Evolutionary conservation across 2,113 vertebrate genomes (phyloP).

Genomic region (Chlorodrepanis virens): DNA sequence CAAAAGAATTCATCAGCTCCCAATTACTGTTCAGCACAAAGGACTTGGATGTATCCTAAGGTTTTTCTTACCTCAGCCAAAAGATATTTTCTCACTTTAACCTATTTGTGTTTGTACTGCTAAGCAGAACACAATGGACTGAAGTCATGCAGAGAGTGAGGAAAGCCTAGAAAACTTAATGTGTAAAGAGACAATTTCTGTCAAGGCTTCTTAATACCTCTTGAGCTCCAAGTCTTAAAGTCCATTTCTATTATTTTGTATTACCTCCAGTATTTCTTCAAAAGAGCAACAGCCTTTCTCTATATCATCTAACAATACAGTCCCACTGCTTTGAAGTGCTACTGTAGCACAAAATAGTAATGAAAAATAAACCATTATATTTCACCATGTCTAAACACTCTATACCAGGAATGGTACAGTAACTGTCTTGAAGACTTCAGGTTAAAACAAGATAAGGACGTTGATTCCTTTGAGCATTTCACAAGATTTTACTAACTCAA

Average conservation of each 20-base stretch:
- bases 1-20: conserved; percentile 7
- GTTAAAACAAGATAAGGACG: not conserved
- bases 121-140: not conserved
- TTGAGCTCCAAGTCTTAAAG: not conserved
- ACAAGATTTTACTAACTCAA: not conserved
- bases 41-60: not conserved
- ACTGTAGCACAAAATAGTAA: not conserved
- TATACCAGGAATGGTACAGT: not conserved
- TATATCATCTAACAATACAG: not conserved
- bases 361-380: fast-evolving
- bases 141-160: not conserved
- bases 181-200: not conserved
- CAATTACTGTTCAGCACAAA: not conserved
- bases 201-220: not conserved
- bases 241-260: not conserved
- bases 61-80: not conserved
- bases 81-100: not conserved
- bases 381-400: not conserved
- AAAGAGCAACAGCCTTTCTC: not conserved
- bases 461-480: not conserved
- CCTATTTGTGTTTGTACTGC: not conserved
- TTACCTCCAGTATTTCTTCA: not conserved
- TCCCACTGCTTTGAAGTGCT: not conserved
- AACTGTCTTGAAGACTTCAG: not conserved
- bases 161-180: not conserved